These are phyloP conservation scores for Sycophaga agraensis DNA, from an alignment of 1,140 invertebrate genomes.

Conservation along the genomic window DNA sequence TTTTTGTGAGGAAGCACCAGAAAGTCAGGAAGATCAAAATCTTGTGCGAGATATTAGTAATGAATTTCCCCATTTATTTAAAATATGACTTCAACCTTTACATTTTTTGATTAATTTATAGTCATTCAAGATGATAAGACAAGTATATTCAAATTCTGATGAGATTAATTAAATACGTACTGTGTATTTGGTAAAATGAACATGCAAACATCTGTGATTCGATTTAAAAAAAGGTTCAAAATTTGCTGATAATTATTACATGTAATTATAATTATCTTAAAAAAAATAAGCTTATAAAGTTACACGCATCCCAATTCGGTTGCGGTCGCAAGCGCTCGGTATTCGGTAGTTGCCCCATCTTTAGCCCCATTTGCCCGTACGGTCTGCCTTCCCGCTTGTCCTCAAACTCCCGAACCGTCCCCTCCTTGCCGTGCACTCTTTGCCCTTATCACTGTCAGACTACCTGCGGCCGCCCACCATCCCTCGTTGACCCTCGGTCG, in stretches of 20 bases:
- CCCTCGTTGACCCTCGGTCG: no score
- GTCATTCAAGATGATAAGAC: not conserved
- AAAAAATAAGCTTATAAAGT: constrained; percentile 5
- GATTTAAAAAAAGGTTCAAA: constrained; percentile 15
- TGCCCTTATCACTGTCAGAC: no score
- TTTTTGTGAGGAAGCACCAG: constrained; percentile 76
- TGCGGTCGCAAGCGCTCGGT: no score
- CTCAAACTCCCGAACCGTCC: no score
- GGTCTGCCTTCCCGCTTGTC: no score
- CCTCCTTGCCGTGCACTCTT: no score
- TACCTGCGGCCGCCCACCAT: no score
- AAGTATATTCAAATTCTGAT: no score
- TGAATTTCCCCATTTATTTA: constrained; percentile 82
- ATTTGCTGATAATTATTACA: constrained; percentile 14
- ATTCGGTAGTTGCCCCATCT: no score
- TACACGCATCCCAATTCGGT: no score
- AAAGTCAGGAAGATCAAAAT: constrained; percentile 72
- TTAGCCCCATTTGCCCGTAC: no score
- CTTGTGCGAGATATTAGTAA: constrained; percentile 77
- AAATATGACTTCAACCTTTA: constrained; percentile 54
- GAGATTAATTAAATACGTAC: not conserved
- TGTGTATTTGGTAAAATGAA: constrained; percentile 8
- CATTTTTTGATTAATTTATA: constrained; percentile 39
- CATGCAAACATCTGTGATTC: not conserved
- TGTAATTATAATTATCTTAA: not conserved